Conservation (phyloP, 1,140 invertebrate species). For the Homarus americanus region DNA sequence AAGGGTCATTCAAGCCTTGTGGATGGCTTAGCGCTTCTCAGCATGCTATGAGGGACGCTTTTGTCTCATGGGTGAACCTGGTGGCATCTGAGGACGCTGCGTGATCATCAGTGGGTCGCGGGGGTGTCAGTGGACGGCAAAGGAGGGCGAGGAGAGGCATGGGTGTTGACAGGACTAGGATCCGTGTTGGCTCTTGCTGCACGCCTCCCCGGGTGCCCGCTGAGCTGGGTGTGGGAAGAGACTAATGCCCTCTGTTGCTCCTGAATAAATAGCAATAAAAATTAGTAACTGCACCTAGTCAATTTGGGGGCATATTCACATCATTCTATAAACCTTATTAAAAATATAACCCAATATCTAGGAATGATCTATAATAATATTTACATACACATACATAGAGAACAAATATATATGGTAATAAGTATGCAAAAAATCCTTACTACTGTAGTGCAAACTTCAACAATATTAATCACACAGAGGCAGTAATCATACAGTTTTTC, state of each 20-base stretch:
- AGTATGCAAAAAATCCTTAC: too few relatives aligned
- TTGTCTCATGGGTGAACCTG: constrained; percentile 46
- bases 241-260: constrained; percentile 60
- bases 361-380: too few relatives aligned
- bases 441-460: too few relatives aligned
- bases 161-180: constrained; percentile 50
- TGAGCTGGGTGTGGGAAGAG: constrained; percentile 7
- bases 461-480: too few relatives aligned
- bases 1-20: constrained; percentile 25
- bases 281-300: constrained; percentile 29
- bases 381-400: too few relatives aligned
- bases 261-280: constrained; percentile 26
- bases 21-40: constrained; percentile 46
- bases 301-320: too few relatives aligned
- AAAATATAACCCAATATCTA: too few relatives aligned
- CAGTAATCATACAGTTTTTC: too few relatives aligned
- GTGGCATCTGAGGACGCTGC: constrained; percentile 46
- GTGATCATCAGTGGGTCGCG: constrained; percentile 51
- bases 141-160: constrained; percentile 59
- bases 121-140: constrained; percentile 55
- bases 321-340: too few relatives aligned
- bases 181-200: constrained; percentile 40
- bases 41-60: constrained; percentile 26
- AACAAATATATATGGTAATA: too few relatives aligned
- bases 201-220: constrained; percentile 20